Conservation (phyloP, 2,888 invertebrate species). For the Ganaspis brasiliensis region DNA sequence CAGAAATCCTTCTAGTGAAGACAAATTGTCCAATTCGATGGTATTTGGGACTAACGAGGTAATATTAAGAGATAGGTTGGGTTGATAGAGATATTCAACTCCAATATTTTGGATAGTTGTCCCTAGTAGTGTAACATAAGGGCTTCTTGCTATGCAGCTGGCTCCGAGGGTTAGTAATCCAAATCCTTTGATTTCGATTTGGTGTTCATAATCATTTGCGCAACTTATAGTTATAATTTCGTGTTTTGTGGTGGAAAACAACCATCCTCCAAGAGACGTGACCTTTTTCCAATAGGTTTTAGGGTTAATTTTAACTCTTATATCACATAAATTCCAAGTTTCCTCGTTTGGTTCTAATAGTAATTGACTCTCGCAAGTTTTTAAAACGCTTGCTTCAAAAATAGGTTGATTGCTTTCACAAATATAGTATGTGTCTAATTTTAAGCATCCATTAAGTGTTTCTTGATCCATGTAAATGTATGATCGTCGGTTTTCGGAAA, state of each 20-base stretch:
- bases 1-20: background rate
- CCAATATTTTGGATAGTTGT: background rate
- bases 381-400: background rate
- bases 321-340: background rate
- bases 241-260: background rate
- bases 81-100: conserved; percentile 5
- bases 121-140: background rate
- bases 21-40: background rate
- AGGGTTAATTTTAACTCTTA: background rate
- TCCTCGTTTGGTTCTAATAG: background rate
- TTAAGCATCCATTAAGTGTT: background rate
- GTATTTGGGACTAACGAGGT: background rate
- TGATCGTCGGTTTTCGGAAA: background rate
- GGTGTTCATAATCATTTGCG: background rate
- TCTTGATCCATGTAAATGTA: background rate
- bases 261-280: background rate
- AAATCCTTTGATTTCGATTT: background rate
- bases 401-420: background rate
- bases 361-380: background rate
- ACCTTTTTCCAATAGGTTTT: background rate
- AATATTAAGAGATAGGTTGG: background rate
- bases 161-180: background rate
- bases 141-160: background rate
- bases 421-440: background rate
- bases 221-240: background rate